Evolutionary conservation across 2,113 vertebrate species (phyloP).

Genomic region (Hylia prasina): DNA sequence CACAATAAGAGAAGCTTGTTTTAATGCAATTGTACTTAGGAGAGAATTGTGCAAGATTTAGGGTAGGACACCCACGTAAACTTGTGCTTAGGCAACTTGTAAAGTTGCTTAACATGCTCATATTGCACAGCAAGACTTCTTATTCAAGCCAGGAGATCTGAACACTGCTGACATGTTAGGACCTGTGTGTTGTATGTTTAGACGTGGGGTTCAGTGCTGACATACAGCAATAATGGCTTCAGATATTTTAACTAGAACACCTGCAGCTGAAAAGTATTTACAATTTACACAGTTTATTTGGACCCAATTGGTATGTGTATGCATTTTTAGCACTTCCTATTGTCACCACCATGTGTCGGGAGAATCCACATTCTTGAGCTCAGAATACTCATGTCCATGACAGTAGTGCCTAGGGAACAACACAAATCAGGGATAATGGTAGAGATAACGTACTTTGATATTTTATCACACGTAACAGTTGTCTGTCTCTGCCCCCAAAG

Average conservation of each 20-base stretch:
- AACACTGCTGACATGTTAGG: not conserved
- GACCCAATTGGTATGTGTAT: not conserved
- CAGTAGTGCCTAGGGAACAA: not conserved
- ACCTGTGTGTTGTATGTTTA: not conserved
- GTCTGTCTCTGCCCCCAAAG: not conserved
- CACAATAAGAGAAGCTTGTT: not conserved
- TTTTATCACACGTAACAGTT: not conserved
- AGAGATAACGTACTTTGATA: not conserved
- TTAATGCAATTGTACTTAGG: not conserved
- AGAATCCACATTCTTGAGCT: not conserved
- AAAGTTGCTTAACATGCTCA: not conserved
- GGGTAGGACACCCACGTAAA: not conserved
- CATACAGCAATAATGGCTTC: not conserved
- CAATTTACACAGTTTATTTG: not conserved
- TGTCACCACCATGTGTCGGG: fast-evolving
- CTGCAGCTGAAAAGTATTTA: not conserved
- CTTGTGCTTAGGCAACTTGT: not conserved
- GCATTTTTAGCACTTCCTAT: not conserved
- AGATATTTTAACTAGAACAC: not conserved
- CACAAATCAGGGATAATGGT: not conserved
- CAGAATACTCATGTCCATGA: not conserved
- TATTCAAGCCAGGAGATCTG: not conserved
- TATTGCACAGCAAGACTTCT: not conserved
- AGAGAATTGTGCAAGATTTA: not conserved
- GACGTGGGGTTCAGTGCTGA: not conserved